These are phyloP conservation scores for Microdon myrmicae DNA, from an alignment of 2,888 invertebrate genomes.

Conservation along the genomic window DNA sequence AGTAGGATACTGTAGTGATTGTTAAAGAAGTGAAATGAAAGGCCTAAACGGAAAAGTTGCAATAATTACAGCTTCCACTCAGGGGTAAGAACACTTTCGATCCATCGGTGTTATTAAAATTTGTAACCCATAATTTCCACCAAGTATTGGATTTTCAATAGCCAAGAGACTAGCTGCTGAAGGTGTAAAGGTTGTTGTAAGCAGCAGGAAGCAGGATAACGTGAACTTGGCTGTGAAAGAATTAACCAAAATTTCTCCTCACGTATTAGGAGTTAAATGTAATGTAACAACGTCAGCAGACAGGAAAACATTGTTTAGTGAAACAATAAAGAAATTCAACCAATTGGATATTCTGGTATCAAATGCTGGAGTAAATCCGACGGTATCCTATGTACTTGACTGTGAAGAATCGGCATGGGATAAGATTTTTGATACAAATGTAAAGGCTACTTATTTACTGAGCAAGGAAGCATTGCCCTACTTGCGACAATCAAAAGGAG, in stretches of 20 bases:
- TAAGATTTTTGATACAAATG: conserved; percentile 95
- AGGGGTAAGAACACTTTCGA: conserved; percentile 65
- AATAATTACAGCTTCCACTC: conserved; percentile 89
- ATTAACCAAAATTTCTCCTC: conserved; percentile 77
- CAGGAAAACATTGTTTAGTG: conserved; percentile 78
- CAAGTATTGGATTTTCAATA: conserved; percentile 90
- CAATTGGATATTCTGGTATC: conserved; percentile 94
- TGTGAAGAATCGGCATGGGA: conserved; percentile 88
- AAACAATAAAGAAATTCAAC: conserved; percentile 79
- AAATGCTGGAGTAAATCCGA: conserved; percentile 93
- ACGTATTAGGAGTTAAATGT: conserved; percentile 83
- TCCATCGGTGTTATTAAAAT: no score
- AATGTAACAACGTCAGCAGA: conserved; percentile 89
- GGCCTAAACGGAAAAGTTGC: conserved; percentile 83
- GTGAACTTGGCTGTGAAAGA: conserved; percentile 80
- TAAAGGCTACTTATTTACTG: conserved; percentile 87
- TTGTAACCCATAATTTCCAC: conserved; percentile 2
- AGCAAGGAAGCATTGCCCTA: conserved; percentile 89
- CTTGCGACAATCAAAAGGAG: conserved; percentile 80
- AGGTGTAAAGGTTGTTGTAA: conserved; percentile 91
- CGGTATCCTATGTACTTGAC: conserved; percentile 81
- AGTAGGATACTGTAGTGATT: no score
- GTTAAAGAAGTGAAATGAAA: no score
- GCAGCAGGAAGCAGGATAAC: conserved; percentile 89
- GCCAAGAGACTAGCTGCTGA: conserved; percentile 84